phyloP scores from a whole-genome alignment of 2,113 vertebrate genomes.

The Dermatemys mawii region DNA sequence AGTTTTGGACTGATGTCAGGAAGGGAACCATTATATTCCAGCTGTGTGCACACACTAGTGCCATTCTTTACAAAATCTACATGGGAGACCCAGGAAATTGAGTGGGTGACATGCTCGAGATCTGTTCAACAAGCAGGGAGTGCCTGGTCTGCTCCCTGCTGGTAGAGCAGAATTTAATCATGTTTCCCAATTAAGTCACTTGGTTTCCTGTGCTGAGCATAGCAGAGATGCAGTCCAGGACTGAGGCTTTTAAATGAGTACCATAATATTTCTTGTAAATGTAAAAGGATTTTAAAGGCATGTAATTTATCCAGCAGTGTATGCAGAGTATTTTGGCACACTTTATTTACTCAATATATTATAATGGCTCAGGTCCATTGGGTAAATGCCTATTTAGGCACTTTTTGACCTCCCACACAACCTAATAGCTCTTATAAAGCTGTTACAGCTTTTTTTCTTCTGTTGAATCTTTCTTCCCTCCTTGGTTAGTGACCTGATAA shows the following conservation, averaged over 20 bases:
- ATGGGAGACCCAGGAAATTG: not conserved
- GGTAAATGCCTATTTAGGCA: not conserved
- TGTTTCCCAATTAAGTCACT: not conserved
- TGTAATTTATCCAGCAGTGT: conserved; percentile 1
- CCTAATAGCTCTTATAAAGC: not conserved
- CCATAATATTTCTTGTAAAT: not conserved
- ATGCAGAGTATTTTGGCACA: not conserved
- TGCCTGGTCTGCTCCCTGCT: not conserved
- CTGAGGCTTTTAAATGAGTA: not conserved
- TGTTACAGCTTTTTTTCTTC: not conserved
- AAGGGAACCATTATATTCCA: not conserved
- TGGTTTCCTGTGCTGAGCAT: not conserved
- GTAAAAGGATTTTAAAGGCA: not conserved
- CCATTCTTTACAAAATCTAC: not conserved
- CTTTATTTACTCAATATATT: not conserved
- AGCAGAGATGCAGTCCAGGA: not conserved
- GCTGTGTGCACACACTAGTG: not conserved
- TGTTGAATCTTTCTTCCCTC: not conserved
- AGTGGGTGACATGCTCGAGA: not conserved
- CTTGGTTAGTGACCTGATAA: conserved; percentile 9
- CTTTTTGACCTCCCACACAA: not conserved
- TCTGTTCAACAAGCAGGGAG: not conserved
- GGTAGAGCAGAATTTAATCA: not conserved
- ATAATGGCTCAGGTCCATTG: not conserved
- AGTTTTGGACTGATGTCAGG: not conserved